Percentiles rank a stretch among this genome's conserved stretches.
Evolutionary conservation across 1,140 invertebrate species (phyloP).

Genomic region (Gerris buenoi): DNA sequence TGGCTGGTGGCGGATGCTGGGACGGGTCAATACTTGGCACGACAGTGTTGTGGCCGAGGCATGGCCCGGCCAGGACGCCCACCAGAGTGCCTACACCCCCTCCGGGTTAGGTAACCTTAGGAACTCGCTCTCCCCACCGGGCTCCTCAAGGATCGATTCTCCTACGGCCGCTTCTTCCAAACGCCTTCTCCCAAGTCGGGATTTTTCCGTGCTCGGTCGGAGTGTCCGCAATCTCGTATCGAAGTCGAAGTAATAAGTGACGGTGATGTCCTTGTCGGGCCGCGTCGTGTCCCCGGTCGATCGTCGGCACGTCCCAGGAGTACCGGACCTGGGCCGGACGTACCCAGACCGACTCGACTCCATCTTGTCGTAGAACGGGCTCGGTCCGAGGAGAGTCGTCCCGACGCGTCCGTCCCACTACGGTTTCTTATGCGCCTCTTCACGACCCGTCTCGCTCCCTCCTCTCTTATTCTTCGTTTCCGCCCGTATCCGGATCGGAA

Average conservation of each 20-base stretch:
- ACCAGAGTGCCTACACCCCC: background rate
- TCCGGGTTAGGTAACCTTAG: background rate
- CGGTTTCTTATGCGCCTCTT: no score
- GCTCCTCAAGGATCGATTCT: background rate
- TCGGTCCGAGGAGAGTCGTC: background rate
- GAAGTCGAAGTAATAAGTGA: no score
- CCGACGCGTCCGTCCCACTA: background rate
- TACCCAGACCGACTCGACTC: background rate
- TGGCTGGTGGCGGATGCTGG: background rate
- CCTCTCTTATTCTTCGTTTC: no score
- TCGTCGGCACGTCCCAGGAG: background rate
- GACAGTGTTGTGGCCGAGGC: background rate
- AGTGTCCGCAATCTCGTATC: no score
- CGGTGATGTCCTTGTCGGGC: no score
- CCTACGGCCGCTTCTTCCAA: background rate
- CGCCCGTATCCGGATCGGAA: no score
- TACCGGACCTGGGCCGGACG: background rate
- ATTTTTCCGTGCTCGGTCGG: background rate
- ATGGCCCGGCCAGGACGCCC: constrained; percentile 2
- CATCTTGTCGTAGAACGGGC: background rate
- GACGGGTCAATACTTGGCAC: background rate
- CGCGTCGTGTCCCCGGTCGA: no score
- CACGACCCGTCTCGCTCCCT: no score
- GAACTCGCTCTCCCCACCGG: background rate
- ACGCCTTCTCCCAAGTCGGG: background rate